A percentile compares a stretch with the other conserved stretches of the same genome.
phyloP scores from a whole-genome alignment of 2,797 vertebrate genomes.

The Sciaenops ocellatus region DNA sequence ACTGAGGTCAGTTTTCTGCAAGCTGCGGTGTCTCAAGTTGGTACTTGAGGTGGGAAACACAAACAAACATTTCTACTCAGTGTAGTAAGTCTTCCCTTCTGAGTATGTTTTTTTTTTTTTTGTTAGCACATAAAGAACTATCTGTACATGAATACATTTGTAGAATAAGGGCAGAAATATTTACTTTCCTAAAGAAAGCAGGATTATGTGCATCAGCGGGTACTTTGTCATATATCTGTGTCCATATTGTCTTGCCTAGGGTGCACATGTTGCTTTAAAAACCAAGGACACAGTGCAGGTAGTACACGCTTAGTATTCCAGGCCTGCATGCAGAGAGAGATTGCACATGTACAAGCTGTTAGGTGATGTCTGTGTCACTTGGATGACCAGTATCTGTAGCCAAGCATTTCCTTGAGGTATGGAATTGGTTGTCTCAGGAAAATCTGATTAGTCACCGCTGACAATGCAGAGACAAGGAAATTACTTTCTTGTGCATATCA shows the following conservation, averaged over 20 bases:
- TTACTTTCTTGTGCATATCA: conserved; percentile 92
- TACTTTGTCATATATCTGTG: conserved; percentile 4
- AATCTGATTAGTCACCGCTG: conserved; percentile 90
- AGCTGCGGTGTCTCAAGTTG: conserved; percentile 18
- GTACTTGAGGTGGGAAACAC: conserved; percentile 23
- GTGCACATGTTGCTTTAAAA: conserved; percentile 31
- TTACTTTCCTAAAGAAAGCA: not conserved
- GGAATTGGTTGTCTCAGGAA: conserved; percentile 82
- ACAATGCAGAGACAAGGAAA: conserved; percentile 89
- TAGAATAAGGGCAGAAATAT: not conserved
- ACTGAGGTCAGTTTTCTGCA: conserved; percentile 1
- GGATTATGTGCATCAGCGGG: not conserved
- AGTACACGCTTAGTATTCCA: conserved; percentile 75
- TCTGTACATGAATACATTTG: conserved; percentile 23
- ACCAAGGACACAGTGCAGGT: conserved; percentile 62
- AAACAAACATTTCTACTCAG: not conserved
- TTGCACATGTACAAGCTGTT: conserved; percentile 75
- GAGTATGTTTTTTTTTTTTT: conserved; percentile 5
- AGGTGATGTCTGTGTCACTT: conserved; percentile 76
- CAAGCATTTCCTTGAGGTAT: conserved; percentile 84
- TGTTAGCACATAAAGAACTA: conserved; percentile 39
- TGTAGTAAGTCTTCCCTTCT: not conserved
- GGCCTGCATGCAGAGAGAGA: conserved; percentile 67
- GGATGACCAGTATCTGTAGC: conserved; percentile 85
- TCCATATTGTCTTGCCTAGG: not conserved